Base-by-base conservation (phyloP, 2,797 vertebrate genomes). In the Peromyscus melanophrys region DNA sequence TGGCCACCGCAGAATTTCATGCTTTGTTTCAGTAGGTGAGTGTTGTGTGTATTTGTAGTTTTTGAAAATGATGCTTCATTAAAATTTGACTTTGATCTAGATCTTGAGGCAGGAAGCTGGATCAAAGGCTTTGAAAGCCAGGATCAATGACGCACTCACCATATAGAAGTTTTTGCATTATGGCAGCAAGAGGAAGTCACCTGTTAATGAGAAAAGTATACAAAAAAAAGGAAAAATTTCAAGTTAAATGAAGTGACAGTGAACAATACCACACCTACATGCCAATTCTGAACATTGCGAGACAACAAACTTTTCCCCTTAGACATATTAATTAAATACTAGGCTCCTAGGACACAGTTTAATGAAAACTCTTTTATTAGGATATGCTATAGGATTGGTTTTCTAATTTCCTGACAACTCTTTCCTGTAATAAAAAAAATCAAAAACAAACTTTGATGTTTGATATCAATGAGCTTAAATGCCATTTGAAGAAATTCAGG, bases 131-230 rank as follows among this genome's bases (percentile, higher is more conserved):
- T 99, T 99, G 97, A 99, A 99, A 98, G 98, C 95, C 69, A 99
- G 98, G 97, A 99, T 99, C 98, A 99, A 95, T 67, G 97, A 25
- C 43, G 88, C 99, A 31, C 99, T 99, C 0, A 98, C 98, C 2
- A 98, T 99, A 96, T 98, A 97, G 67, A 99, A 98, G 94, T 99
- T 99, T 98, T 97, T 99, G 97, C 98, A 99, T 96, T 99, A 99
- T 17, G 99, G 99, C n/a, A 99, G 99, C 97, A 98, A 98, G 93
- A 99, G 99, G 96, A 99, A 99, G 96, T 98, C 98, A 1, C 98
- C 92, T 1, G 69, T 98, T 0, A 98, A 99, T 92, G 98, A 98
- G 0, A 61, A 13, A 0, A 97, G 90, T 1, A 0, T 94, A 6
- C 98, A 98, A 82, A 98, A 98, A 67, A 17, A 6, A 97, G 34